Base-by-base conservation (phyloP, 2,888 invertebrate genomes). In the Steinernema scapterisci region DNA sequence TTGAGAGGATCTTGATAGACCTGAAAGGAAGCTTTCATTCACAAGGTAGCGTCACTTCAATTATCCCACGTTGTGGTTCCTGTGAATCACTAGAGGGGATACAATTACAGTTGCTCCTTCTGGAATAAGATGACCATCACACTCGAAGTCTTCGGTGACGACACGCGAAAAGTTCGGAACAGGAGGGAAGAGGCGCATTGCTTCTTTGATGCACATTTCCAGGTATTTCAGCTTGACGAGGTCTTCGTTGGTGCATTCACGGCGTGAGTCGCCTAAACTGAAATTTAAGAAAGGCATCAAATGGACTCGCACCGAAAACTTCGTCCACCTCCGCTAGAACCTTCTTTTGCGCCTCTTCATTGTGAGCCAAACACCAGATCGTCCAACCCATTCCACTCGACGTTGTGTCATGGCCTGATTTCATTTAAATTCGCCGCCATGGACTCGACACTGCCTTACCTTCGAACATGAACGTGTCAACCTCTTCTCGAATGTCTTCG, bases 381-480 rank as follows among this genome's bases (percentile, higher is more conserved):
- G 88, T 86, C 89, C 89, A 89, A 74, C 86, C 88, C 77, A 88
- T 87, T 0, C 88, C 88, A 45, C 88, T 87, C 0, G 89, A 87
- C 5, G 89, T 90, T 21, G 89, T 89, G 80, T 89, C 89, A 82
- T 89, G 89, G n/a, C 89, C 84, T 84, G 51, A 75, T 44, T 19
- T 23, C 6, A 27, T 9, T 13, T 6, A 13, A 13, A 73, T 9
- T 73, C n/a, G 52, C 19, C 9, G 52, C 13, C 25, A 70, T n/a
- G n/a, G 9, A 38, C 38, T 38, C 38, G 9, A 38, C n/a, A 38
- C 27, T 71, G 21, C 27, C 43, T 31, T 19, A 80, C 82, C 84
- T 80, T 89, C 89, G 84, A 89, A 89, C 89, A 89, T 90, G 82
- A 89, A 90, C 11, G 89, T 89, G 81, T 90, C 90, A 43, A 90